phyloP scores from a whole-genome alignment of 1,140 invertebrate genomes.

The Saccostrea echinata region DNA sequence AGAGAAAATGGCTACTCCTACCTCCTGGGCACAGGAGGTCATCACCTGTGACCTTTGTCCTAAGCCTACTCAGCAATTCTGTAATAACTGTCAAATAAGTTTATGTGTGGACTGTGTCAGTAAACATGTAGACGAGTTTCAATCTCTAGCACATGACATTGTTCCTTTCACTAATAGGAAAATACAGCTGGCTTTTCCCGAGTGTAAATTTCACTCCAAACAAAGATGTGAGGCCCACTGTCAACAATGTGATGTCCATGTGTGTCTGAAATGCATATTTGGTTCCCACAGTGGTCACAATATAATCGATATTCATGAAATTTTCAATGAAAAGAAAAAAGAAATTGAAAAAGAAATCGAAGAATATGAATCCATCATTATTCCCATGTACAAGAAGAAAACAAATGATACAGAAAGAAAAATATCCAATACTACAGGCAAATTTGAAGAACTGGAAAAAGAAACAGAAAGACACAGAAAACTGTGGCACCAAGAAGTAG shows the following conservation, averaged over 20 bases:
- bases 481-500: too few relatives aligned
- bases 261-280: neutral
- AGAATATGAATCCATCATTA: neutral
- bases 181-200: neutral
- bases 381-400: neutral
- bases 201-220: neutral
- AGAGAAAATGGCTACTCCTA: too few relatives aligned
- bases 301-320: neutral
- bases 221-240: neutral
- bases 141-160: too few relatives aligned
- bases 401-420: neutral
- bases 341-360: neutral
- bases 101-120: too few relatives aligned
- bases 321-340: neutral
- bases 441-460: too few relatives aligned
- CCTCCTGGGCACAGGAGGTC: too few relatives aligned
- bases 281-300: neutral
- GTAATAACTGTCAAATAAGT: too few relatives aligned
- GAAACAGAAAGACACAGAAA: too few relatives aligned
- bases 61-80: too few relatives aligned
- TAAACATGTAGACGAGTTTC: too few relatives aligned
- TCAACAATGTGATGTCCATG: neutral
- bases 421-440: neutral
- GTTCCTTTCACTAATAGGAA: neutral
- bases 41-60: too few relatives aligned